A percentile compares a stretch with the other conserved stretches of the same genome.
phyloP scores from a whole-genome alignment of 2,888 invertebrate species.

The Cheilosia pagana region DNA sequence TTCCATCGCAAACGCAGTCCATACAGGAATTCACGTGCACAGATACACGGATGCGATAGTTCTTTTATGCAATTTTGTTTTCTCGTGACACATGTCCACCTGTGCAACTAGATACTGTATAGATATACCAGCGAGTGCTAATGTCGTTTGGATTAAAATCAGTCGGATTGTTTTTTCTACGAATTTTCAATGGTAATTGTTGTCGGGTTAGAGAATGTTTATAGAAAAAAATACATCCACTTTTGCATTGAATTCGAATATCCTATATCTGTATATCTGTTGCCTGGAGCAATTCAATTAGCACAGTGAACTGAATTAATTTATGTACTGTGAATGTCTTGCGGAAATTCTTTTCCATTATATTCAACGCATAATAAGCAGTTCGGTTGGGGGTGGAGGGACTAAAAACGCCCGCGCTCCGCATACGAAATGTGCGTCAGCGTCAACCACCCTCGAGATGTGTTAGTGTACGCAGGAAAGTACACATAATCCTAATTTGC shows the following conservation, averaged over 20 bases:
- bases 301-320: slow-evolving; percentile 62
- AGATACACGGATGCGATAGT: neutral
- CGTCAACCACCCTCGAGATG: neutral
- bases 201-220: slow-evolving; percentile 9
- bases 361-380: slow-evolving; percentile 61
- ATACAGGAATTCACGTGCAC: neutral
- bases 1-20: slow-evolving; percentile 25
- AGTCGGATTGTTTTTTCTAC: slow-evolving; percentile 14
- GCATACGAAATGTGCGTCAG: slow-evolving; percentile 49
- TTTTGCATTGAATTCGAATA: neutral
- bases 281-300: slow-evolving; percentile 55
- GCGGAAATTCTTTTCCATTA: slow-evolving; percentile 54
- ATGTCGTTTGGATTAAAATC: slow-evolving; percentile 65
- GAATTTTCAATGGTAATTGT: slow-evolving; percentile 42
- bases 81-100: slow-evolving; percentile 48
- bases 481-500: slow-evolving; percentile 15
- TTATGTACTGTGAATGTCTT: slow-evolving; percentile 63
- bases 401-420: neutral
- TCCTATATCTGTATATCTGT: neutral
- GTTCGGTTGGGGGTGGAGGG: neutral
- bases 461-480: slow-evolving; percentile 23
- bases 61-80: slow-evolving; percentile 29
- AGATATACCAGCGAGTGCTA: neutral
- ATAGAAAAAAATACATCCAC: slow-evolving; percentile 1
- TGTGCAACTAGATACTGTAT: slow-evolving; percentile 17